Conservation (phyloP, 2,113 vertebrate genomes). For the Ochotona princeps region DNA sequence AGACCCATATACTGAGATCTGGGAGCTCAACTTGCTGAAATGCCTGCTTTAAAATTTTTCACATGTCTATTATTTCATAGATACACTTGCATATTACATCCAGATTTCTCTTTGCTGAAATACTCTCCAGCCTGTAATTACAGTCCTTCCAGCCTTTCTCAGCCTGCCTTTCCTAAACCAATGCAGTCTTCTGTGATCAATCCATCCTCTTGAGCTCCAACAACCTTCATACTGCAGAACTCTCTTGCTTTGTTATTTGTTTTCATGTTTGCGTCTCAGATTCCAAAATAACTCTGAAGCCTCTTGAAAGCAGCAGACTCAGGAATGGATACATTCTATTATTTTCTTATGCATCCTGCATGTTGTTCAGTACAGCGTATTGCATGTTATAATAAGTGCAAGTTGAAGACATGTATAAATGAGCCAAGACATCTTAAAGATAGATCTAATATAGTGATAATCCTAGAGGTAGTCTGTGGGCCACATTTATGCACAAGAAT, state of each 20-base stretch:
- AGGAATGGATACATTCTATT: neutral
- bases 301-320: neutral
- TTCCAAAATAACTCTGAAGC: neutral
- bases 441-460: neutral
- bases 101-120: neutral
- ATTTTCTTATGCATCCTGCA: neutral
- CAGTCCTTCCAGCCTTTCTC: neutral
- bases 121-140: neutral
- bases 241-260: neutral
- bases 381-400: neutral
- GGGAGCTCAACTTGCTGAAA: neutral
- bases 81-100: conserved; percentile 1
- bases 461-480: too few relatives aligned
- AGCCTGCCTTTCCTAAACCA: neutral
- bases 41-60: conserved; percentile 36
- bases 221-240: neutral
- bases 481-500: neutral
- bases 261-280: neutral
- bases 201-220: conserved; percentile 9
- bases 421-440: neutral
- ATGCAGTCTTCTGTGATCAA: neutral
- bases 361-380: neutral
- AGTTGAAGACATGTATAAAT: conserved; percentile 13
- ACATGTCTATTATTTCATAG: neutral
- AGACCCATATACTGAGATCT: neutral